Percentiles rank a stretch among this genome's conserved stretches.
Evolutionary conservation across 1,140 invertebrate species (phyloP).

Genomic region (Triops cancriformis): DNA sequence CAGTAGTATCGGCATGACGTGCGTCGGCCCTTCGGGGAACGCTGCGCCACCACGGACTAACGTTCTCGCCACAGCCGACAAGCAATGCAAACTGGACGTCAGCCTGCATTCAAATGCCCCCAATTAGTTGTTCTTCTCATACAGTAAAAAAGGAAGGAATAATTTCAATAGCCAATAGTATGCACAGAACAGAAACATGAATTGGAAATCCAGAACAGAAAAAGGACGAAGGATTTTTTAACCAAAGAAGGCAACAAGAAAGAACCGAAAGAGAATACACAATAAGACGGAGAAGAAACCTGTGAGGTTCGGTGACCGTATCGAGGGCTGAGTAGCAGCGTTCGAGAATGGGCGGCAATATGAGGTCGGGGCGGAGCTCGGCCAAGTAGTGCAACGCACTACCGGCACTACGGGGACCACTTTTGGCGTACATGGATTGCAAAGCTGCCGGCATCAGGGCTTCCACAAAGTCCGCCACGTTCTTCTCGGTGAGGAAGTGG

Average conservation of each 20-base stretch:
- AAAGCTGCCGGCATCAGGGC: conserved; percentile 51
- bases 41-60: conserved; percentile 54
- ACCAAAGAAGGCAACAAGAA: too few species aligned
- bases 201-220: background rate
- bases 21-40: conserved; percentile 65
- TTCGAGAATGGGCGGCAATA: conserved; percentile 74
- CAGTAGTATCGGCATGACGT: conserved; percentile 71
- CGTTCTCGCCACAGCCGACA: conserved; percentile 58
- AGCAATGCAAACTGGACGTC: conserved; percentile 65
- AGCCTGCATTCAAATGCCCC: conserved; percentile 46
- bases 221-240: background rate
- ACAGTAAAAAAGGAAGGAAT: too few species aligned
- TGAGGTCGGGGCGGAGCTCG: conserved; percentile 65
- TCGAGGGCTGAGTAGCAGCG: conserved; percentile 67
- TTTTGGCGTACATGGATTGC: conserved; percentile 66
- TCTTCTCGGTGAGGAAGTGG: conserved; percentile 64
- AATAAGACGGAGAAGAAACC: background rate
- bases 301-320: conserved; percentile 77
- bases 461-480: conserved; percentile 75
- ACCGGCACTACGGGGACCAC: conserved; percentile 53
- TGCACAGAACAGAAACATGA: too few species aligned
- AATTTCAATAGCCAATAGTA: too few species aligned
- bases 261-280: too few species aligned
- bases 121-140: too few species aligned
- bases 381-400: conserved; percentile 65